These are phyloP conservation scores for Amblyopsis rosae DNA, from an alignment of 2,113 vertebrate genomes.

Conservation along the genomic window DNA sequence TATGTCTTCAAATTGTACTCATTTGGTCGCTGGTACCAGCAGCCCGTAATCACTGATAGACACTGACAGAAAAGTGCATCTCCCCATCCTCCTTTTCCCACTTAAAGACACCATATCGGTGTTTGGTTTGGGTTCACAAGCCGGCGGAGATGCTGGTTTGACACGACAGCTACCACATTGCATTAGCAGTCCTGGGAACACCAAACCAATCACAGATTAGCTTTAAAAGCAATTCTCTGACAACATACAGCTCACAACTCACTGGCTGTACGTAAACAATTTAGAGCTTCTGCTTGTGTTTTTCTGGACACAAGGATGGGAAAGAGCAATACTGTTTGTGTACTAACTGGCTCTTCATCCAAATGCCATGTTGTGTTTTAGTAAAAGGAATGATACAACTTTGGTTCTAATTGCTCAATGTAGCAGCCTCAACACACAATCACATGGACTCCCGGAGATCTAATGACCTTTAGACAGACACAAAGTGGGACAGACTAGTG, in stretches of 20 bases:
- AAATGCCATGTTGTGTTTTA: no score
- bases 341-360: no score
- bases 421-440: no score
- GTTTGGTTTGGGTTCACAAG: conserved; percentile 20
- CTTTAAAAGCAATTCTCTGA: conserved; percentile 11
- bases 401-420: no score
- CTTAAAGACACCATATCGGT: conserved; percentile 16
- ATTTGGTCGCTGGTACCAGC: conserved; percentile 33
- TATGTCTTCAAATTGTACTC: conserved; percentile 6
- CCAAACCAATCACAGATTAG: conserved; percentile 9
- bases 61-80: conserved; percentile 19
- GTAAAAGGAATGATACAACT: no score
- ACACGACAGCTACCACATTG: conserved; percentile 31
- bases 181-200: conserved; percentile 28
- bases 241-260: neutral
- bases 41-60: conserved; percentile 9
- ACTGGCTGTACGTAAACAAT: no score
- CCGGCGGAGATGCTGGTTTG: conserved; percentile 17
- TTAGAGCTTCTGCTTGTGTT: no score
- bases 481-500: no score
- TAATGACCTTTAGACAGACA: no score
- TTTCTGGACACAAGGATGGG: no score
- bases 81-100: conserved; percentile 1
- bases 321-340: no score
- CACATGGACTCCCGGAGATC: no score